phyloP scores from a whole-genome alignment of 2,113 vertebrate genomes.

The Carassius gibelio region DNA sequence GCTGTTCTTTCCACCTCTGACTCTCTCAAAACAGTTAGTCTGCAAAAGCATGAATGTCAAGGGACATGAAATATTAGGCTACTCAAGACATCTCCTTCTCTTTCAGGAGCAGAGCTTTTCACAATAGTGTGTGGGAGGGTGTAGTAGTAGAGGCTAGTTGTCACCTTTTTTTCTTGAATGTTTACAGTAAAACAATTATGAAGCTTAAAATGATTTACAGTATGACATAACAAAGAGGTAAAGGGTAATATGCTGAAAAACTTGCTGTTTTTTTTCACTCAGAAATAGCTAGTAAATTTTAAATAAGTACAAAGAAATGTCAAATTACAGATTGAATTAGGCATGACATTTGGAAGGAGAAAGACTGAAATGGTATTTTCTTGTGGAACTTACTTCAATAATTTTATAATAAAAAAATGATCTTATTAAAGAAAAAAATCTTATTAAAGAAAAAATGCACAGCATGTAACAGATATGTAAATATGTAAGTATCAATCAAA shows the following conservation, averaged over 20 bases:
- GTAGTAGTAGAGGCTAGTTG: background rate
- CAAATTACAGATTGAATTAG: background rate
- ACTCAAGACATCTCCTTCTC: slow-evolving; percentile 3
- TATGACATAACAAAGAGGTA: background rate
- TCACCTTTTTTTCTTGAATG: background rate
- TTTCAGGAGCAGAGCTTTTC: background rate
- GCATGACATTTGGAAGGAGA: no score
- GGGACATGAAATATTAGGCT: slow-evolving; percentile 26
- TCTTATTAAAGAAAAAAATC: no score
- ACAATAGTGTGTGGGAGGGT: background rate
- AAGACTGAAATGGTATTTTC: no score
- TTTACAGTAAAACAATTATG: background rate
- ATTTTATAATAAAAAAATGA: no score
- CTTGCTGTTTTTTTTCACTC: background rate
- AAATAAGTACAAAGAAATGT: background rate
- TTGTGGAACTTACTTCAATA: no score
- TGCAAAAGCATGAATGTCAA: slow-evolving; percentile 40
- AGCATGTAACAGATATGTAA: no score
- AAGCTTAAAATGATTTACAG: background rate
- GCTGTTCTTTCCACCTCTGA: slow-evolving; percentile 35
- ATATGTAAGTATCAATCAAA: no score
- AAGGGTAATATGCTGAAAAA: no score
- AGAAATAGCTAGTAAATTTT: no score
- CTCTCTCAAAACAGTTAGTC: slow-evolving; percentile 24
- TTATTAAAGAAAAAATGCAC: no score